Base-by-base conservation (phyloP, 2,797 vertebrate genomes). In the Fistularia tabacaria region DNA sequence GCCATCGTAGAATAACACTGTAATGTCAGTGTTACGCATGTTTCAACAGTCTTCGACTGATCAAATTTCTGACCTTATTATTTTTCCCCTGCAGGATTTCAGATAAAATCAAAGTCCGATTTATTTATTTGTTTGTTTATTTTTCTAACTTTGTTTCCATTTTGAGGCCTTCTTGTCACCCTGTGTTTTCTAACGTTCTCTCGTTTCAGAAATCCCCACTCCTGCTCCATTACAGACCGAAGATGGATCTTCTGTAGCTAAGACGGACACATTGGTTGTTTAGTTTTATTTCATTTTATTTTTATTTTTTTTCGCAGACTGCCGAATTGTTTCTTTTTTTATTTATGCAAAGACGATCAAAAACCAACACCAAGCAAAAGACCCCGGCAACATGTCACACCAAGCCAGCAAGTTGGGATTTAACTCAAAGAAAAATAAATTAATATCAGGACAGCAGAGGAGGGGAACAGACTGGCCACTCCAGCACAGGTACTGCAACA, bases 181-280 rank as follows among this genome's bases (percentile, higher is more conserved):
- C 39, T 8, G 39, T 8, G 10, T 40, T 8, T 40, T 10, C 42
- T 10, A 43, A 6, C 10, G 4, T 15, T 49, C 49, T 62, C 44
- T 59, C 55, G 72, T 57, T 57, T 3, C 91, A 99, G 97, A 99
- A 99, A 91, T 95, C 97, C 1, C 97, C 97, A 25, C 95, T 99
- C 80, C 93, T 99, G 89, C 94, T 99, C 80, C 97, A 99, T 91
- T 99, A 99, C 93, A 96, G 96, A 94, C 97, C 97, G 83, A 99
- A 99, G 93, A 99, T 99, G 97, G 97, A 99, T 92, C 92, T 99
- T 88, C 93, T 99, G 93, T 99, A 94, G 90, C 85, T 59, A 62
- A 91, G 89, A 88, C 76, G 88, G 89, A 87, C 79, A 85, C 63
- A 49, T 57, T 63, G 86, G 87, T 76, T 76, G 72, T 73, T 77